Evolutionary conservation across 2,113 vertebrate genomes (phyloP).

Genomic region (Smithornis capensis): DNA sequence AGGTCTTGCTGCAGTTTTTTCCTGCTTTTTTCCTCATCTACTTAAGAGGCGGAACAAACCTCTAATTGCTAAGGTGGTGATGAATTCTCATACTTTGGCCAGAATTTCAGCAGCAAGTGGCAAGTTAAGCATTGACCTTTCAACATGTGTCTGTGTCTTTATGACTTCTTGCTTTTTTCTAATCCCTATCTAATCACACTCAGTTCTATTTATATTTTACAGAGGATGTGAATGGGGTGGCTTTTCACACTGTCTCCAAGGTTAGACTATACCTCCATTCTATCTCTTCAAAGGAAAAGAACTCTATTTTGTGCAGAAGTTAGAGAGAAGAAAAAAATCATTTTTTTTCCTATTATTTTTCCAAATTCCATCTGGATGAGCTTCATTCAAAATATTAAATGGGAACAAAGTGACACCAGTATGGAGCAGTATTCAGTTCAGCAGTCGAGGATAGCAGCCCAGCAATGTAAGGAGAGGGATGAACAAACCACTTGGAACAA

Average conservation of each 20-base stretch:
- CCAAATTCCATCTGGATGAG: background rate
- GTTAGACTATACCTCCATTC: background rate
- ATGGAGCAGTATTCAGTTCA: background rate
- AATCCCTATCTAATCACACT: background rate
- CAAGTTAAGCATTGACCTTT: background rate
- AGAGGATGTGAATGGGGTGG: background rate
- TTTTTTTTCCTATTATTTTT: background rate
- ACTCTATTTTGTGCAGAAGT: background rate
- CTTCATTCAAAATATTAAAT: background rate
- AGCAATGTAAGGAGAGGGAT: background rate
- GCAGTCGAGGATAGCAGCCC: background rate
- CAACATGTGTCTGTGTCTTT: background rate
- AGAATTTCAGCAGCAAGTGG: background rate
- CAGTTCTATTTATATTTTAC: background rate
- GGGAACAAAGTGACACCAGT: background rate
- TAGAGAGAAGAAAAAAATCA: background rate
- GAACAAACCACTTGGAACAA: background rate
- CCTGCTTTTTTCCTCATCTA: constrained; percentile 1
- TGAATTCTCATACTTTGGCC: fast-evolving
- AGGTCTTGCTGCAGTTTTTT: constrained; percentile 55
- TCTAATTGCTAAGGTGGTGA: background rate
- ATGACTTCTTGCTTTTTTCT: background rate
- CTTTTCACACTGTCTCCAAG: background rate
- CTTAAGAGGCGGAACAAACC: background rate
- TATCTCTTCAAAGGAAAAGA: background rate